Conservation (phyloP, 2,113 vertebrate species). For the Myiagra hebetior region DNA sequence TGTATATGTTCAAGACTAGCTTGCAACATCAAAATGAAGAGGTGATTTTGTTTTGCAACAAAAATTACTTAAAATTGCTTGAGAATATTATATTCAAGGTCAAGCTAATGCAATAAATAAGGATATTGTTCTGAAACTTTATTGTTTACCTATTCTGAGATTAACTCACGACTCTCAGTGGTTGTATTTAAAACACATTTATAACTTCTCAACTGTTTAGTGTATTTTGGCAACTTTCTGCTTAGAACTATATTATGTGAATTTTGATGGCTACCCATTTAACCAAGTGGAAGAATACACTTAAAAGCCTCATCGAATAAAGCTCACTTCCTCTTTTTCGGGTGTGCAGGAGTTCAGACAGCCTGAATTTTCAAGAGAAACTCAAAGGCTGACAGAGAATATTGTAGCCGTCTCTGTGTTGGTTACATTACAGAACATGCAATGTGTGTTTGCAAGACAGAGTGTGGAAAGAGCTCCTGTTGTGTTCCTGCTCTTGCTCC, state of each 20-base stretch:
- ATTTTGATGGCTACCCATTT: not conserved
- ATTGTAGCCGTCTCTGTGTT: not conserved
- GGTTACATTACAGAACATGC: too few species aligned
- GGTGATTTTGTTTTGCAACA: not conserved
- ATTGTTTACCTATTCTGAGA: not conserved
- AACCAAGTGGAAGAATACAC: not conserved
- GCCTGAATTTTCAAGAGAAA: not conserved
- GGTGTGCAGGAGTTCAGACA: not conserved
- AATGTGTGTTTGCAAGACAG: not conserved
- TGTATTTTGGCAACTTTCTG: not conserved
- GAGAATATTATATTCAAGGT: not conserved
- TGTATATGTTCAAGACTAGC: not conserved
- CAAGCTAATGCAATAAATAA: not conserved
- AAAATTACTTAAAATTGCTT: not conserved
- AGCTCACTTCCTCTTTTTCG: not conserved
- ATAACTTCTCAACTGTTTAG: not conserved
- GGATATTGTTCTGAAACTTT: not conserved
- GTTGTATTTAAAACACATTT: not conserved
- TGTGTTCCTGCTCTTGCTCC: not conserved
- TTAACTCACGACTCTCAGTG: not conserved
- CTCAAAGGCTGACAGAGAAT: not conserved
- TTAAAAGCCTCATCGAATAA: not conserved
- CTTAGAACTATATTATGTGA: not conserved
- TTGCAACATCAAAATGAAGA: not conserved
- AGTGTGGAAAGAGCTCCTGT: rapidly evolving